Base-by-base conservation (phyloP, 2,797 vertebrate genomes). In the Eulemur coronatus region DNA sequence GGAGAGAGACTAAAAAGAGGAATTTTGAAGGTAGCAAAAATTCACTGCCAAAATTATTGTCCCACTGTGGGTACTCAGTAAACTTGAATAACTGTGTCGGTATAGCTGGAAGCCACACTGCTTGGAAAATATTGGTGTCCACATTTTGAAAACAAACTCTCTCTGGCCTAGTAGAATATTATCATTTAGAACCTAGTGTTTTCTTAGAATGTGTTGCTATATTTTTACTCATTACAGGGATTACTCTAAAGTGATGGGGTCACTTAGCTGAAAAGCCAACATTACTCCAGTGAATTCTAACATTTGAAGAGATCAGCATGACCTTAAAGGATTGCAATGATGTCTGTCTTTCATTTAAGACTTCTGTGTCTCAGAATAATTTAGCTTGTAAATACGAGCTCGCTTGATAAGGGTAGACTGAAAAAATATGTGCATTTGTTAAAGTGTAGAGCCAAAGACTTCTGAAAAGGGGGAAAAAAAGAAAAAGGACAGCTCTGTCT, bases 281-380 rank as follows among this genome's bases (percentile, higher is more conserved):
- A 46, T 96, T 93, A 96, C 52, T 97, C 86, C 69, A 96, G 91
- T 85, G 15, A 95, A 82, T 96, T 96, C 93, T 97, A 98, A 98
- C 73, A 95, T 98, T 98, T 98, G 96, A 97, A 96, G 98, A 98
- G 96, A 97, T 97, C 94, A 98, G 85, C 46, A 30, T 98, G 97
- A 98, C 96, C 96, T 98, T 97, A 97, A 97, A 97, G 81, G 91
- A 94, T 61, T 96, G 76, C 95, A 97, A 67, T 94, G 95, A 92
- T 67, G 2, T 97, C 97, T 98, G 76, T 76, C 94, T 98, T 95
- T 92, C 97, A 97, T 96, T 98, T 96, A 87, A 98, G 86, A 95
- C 78, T 95, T 97, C 89, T 33, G 72, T 65, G 76, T 91, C 90
- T 96, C 69, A 73, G 96, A 88, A 97, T 95, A 96, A 95, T 93